Base-by-base conservation (phyloP, 2,888 invertebrate species). In the Aromia moschata region DNA sequence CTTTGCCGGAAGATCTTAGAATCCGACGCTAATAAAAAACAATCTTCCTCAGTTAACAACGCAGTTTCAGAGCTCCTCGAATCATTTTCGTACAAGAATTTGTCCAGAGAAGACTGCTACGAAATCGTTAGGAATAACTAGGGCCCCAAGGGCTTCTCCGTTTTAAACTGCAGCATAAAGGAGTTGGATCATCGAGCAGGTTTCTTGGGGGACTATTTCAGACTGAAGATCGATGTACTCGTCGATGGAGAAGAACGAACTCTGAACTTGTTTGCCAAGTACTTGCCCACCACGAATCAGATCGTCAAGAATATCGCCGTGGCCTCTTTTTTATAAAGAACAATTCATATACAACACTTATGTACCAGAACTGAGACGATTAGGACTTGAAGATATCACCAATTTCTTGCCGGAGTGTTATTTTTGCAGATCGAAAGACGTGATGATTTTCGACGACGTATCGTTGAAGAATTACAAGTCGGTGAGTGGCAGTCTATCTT, bases 361-460 rank as follows among this genome's bases (percentile, higher is more conserved):
- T 45, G 67, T 85, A 5, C 67, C 83, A 0, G 14, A 51, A 41
- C 15, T 62, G 82, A 83, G 0, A 64, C 73, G 30, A 60, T 62
- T 41, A 61, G 72, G 31, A 68, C 74, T 69, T n/a, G 46, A 33
- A 31, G 60, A 41, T 58, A 57, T 73, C 15, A 41, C 57, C n/a
- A 64, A 65, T 17, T 71, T 71, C 47, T 76, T 81, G 0, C 74
- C 82, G 1, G 56, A 66, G 14, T 82, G 79, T 66, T 80, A 78
- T 62, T 67, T 78, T n/a, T 69, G 71, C 1, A 74, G 78, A 41
- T 61, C 70, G 1, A 68, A 72, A 41, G 70, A 80, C 51, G 56
- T 76, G 10, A 57, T 82, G 1, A 71, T 83, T 2, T 74, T 82
- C 18, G 81, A 83, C 60, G 78, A 83, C 40, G 64, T 82, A 16